phyloP scores from a whole-genome alignment of 1,140 invertebrate genomes.

The Drosophila mojavensis region DNA sequence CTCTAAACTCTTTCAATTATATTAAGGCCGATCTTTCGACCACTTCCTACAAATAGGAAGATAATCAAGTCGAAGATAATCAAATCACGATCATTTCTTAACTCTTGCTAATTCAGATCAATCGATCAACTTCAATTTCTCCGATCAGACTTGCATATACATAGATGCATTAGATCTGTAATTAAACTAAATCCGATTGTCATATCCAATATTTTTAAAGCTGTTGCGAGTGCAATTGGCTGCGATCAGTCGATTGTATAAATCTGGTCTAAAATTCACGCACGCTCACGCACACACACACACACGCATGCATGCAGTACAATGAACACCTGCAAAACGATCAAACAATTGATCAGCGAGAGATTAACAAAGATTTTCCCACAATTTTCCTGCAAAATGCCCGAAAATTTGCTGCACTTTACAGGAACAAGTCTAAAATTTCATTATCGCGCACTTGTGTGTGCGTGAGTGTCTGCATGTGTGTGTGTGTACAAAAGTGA shows the following conservation, averaged over 20 bases:
- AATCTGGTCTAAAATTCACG: constrained; percentile 46
- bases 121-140: too few relatives aligned
- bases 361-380: constrained; percentile 78
- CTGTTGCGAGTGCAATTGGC: constrained; percentile 13
- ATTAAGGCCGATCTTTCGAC: too few relatives aligned
- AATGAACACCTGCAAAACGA: constrained; percentile 66
- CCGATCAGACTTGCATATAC: too few relatives aligned
- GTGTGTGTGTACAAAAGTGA: constrained; percentile 26
- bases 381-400: constrained; percentile 68
- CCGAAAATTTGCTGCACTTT: constrained; percentile 36
- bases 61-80: too few relatives aligned
- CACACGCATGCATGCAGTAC: background rate
- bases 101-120: too few relatives aligned
- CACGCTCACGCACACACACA: constrained; percentile 4
- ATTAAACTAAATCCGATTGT: constrained; percentile 6
- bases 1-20: too few relatives aligned
- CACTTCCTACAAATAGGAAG: too few relatives aligned
- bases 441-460: constrained; percentile 61
- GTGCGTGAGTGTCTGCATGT: background rate
- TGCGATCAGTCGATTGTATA: constrained; percentile 47
- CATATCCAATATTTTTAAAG: constrained; percentile 13
- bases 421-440: constrained; percentile 76
- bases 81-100: too few relatives aligned
- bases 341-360: constrained; percentile 68
- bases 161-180: too few relatives aligned